Base-by-base conservation (phyloP, 2,797 vertebrate genomes). In the Chromobotia macracanthus region DNA sequence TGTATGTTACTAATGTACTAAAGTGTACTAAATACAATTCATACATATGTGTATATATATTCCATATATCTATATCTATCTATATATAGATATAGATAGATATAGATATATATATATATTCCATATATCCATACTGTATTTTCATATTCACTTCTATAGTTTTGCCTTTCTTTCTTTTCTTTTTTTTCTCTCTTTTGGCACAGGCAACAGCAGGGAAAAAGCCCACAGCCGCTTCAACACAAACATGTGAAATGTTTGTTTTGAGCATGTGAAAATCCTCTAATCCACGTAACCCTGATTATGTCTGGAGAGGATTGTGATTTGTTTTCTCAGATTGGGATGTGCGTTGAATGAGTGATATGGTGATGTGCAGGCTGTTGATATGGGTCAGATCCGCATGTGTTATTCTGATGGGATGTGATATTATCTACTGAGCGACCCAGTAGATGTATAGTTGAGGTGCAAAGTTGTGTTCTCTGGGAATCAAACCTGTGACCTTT, bases 241-340 rank as follows among this genome's bases (percentile, higher is more conserved):
- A 41, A 41, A 41, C 38, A 41, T 41, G 35, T 38, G 35, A 38
- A 38, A 3, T 38, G 35, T 41, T 18, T 16, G 1, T n/a, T 21
- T 44, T 11, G 23, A 7, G 23, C 28, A 58, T 58, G 44, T 35
- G 51, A 56, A 66, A 72, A 72, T 72, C 76, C 63, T 67, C 53
- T 69, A 80, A 80, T 80, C 65, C 38, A 41, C 65, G 61, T 15
- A 80, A 63, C 25, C 64, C 64, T 55, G 44, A 69, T 75, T 67
- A 75, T 75, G 66, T 50, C 51, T 66, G 72, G 13, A 56, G 25
- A 65, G 58, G 53, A 83, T 79, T 73, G 69, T 11, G 11, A 31
- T 60, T 77, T 67, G 71, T 67, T 53, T 72, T 58, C 46, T 61
- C 51, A 69, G 68, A 68, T 80, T 51, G 44, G 28, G 41, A 76